A percentile compares a stretch with the other conserved stretches of the same genome.
phyloP scores from a whole-genome alignment of 2,113 vertebrate species.

The Oxyura jamaicensis region DNA sequence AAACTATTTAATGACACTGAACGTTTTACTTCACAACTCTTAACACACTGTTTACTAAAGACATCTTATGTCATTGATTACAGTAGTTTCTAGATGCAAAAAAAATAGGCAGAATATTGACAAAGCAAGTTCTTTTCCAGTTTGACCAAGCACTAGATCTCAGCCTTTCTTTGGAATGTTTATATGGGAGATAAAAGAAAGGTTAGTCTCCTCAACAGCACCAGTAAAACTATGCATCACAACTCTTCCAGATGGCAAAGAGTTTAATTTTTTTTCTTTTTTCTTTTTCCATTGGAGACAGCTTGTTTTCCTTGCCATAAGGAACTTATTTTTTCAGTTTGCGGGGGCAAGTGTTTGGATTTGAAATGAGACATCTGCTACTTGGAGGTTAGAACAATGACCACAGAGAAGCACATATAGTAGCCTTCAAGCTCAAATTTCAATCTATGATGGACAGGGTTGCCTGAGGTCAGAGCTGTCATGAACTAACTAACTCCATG shows the following conservation, averaged over 20 bases:
- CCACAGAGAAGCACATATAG: neutral
- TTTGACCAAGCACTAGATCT: neutral
- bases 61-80: neutral
- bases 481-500: neutral
- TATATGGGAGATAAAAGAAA: neutral
- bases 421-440: neutral
- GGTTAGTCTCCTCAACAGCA: neutral
- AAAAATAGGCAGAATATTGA: neutral
- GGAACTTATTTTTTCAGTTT: neutral
- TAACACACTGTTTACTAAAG: neutral
- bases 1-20: neutral
- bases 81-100: neutral
- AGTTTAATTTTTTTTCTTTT: neutral
- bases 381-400: neutral
- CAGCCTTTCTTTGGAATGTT: neutral
- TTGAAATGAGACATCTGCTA: constrained; percentile 23
- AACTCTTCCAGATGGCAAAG: neutral
- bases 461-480: neutral
- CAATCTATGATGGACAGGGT: neutral
- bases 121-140: neutral
- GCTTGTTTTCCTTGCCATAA: neutral
- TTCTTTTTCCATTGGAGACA: neutral
- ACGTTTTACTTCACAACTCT: neutral
- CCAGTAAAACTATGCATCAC: neutral
- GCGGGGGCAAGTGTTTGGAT: neutral